Conservation (phyloP, 2,797 vertebrate genomes). For the Cheirogaleus major region DNA sequence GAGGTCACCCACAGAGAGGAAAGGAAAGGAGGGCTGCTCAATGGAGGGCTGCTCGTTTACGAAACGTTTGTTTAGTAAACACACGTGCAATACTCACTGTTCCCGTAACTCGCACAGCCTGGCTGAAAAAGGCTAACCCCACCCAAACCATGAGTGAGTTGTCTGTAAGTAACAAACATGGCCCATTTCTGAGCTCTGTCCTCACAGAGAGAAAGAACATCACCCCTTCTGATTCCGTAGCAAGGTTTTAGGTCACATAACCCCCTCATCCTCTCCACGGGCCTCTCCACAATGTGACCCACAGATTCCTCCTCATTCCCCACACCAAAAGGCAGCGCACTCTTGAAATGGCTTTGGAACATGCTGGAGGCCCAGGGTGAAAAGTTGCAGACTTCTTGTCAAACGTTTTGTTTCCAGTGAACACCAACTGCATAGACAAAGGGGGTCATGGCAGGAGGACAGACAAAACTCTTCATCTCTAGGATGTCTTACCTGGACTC, state of each 20-base stretch:
- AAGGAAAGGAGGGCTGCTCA: background rate
- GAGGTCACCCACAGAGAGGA: background rate
- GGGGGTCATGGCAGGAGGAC: background rate
- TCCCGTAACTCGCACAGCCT: background rate
- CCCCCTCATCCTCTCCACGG: background rate
- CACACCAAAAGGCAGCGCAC: background rate
- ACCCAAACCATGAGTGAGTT: background rate
- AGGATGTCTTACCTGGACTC: conserved; percentile 87
- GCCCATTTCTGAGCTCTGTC: background rate
- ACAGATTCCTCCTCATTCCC: background rate
- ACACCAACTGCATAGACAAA: background rate
- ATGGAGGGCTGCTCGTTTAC: background rate
- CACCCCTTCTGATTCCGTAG: background rate
- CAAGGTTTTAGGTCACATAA: background rate
- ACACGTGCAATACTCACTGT: background rate
- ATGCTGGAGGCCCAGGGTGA: background rate
- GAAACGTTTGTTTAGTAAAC: background rate
- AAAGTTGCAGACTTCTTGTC: background rate
- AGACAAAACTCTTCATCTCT: background rate
- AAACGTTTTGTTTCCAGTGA: background rate
- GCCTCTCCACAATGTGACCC: background rate
- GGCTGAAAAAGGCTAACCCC: background rate
- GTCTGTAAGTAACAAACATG: background rate
- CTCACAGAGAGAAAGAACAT: background rate
- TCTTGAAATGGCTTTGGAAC: background rate